A percentile compares a stretch with the other conserved stretches of the same genome.
Evolutionary conservation across 2,888 invertebrate genomes (phyloP).

Genomic region (Tiphia femorata): DNA sequence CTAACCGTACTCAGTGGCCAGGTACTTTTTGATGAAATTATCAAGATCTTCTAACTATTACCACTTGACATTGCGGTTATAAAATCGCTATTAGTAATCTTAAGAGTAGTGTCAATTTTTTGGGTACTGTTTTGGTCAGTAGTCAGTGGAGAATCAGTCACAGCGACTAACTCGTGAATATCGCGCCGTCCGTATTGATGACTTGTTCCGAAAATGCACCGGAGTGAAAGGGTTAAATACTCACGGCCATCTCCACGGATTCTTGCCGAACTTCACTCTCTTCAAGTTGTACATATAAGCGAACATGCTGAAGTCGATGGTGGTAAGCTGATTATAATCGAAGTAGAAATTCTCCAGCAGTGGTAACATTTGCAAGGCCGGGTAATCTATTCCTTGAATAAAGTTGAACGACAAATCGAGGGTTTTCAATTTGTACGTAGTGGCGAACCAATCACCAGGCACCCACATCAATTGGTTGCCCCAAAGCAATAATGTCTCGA

Average conservation of each 20-base stretch:
- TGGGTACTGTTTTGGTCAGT: too few relatives aligned
- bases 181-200: too few relatives aligned
- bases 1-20: too few relatives aligned
- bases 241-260: constrained; percentile 60
- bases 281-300: constrained; percentile 43
- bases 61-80: too few relatives aligned
- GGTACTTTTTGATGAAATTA: too few relatives aligned
- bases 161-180: too few relatives aligned
- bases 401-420: constrained; percentile 59
- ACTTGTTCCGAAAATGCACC: too few relatives aligned
- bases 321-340: constrained; percentile 52
- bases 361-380: constrained; percentile 40
- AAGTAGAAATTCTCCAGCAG: constrained; percentile 52
- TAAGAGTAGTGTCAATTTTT: too few relatives aligned
- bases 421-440: constrained; percentile 42
- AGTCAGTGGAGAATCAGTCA: too few relatives aligned
- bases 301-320: constrained; percentile 49
- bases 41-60: too few relatives aligned
- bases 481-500: constrained; percentile 52
- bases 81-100: too few relatives aligned
- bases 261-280: constrained; percentile 54
- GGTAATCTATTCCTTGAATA: constrained; percentile 46
- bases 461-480: constrained; percentile 52
- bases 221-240: constrained; percentile 28
- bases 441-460: constrained; percentile 42